Base-by-base conservation (phyloP, 2,888 invertebrate species). In the Boloria selene region DNA sequence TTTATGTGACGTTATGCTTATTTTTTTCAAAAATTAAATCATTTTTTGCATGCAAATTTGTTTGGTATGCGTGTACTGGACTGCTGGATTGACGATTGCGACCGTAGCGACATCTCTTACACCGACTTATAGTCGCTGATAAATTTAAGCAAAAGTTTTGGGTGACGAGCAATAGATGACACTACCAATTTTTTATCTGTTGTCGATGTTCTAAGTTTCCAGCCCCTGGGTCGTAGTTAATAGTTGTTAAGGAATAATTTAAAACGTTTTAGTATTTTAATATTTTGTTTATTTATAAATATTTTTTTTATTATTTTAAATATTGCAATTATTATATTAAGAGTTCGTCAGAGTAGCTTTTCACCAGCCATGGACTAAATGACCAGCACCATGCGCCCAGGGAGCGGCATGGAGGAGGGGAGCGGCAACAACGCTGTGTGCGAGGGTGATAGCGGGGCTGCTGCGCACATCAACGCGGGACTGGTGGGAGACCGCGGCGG, bases 311-410 rank as follows among this genome's bases (percentile, higher is more conserved):
- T 52, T 54, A 49, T 66, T 66, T 70, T 66, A 68, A 64, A 59
- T 65, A 62, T 65, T 70, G 61, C 65, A 65, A 26, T 56, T 67
- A 38, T 22, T 59, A 49, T 81, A 77, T 81, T 80, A 79, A 77
- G 74, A 77, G 75, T 83, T 87, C 82, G 83, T 87, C 84, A 88
- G 83, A 74, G 79, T 82, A 80, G 74, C 78, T 86, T 67, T 82
- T 89, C 74, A 91, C 90, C 90, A 90, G 72, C 77, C 88, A 73
- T 88, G 85, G 71, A 74, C 70, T 38, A 72, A 73, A 49, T 72
- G 75, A 52, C 71, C 63, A 61, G 75, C 73, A 64, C 69, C 72
- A 69, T 78, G 73, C 18, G 67, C 79, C 51, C 78, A 72, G 59
- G 84, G 83, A 77, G 79, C 81, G 62, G 76, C 81, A 64, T 77